Evolutionary conservation across 1,140 invertebrate species (phyloP), one percentile per base, ranked within the genome.

Genomic region (Oncopeltus fasciatus): DNA sequence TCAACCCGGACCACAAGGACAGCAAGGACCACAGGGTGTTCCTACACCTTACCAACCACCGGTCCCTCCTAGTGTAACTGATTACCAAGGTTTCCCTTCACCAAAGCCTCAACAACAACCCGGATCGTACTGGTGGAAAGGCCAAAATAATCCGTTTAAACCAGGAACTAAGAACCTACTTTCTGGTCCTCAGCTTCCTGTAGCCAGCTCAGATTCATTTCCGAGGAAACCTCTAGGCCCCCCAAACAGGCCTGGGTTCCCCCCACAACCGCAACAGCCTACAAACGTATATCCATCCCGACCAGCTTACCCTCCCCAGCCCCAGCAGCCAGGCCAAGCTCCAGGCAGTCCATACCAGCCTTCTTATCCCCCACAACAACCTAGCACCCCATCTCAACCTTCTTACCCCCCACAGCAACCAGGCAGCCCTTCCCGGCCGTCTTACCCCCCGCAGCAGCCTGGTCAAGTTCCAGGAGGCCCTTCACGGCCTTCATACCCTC

Each of bases 391-490:
- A 8, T 14, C 31, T 8, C 70, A 73, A 1, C 67, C 64, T 11
- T 14, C 5, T 5, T 72, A 73, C 0, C 64, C 62, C 2, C 72
- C 63, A 60, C 67, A 66, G 43, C 70, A 68, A 63, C 58, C 60
- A 69, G 67, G 74, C 0, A 70, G 71, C 8, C 31, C 31, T 8
- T 8, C 5, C 14, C 31, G 31, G 5, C 31, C 31, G 14, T 8
- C 5, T 38, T 38, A 38, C 14, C 70, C 73, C 1, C 67, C 64
- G 14, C 72, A 73, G 1, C 64, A 61, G 2, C 72, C 64, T 60
- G 67, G 66, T 38, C 70, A 68, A 63, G 57, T 59, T 68, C 70
- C 47, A 68, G 64, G 51, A 69, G 16, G 27, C 16, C 69, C 26
- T 58, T 68, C 57, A 68, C 72, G 11, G 67, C 71, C 2, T 64